Evolutionary conservation across 1,140 invertebrate genomes (phyloP).

Genomic region (Orchesella cincta): DNA sequence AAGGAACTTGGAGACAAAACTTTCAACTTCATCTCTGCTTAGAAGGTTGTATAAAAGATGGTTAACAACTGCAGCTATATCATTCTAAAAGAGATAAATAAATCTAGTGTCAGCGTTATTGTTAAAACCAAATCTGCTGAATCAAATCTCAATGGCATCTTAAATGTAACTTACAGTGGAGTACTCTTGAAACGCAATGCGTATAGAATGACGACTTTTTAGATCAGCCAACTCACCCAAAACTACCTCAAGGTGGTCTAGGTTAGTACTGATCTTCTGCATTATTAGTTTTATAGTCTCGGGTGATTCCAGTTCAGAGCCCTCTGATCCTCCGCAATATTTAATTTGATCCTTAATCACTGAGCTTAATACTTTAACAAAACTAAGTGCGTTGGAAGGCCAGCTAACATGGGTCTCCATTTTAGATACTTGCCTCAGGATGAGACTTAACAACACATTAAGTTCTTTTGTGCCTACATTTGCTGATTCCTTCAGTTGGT

Average conservation of each 20-base stretch:
- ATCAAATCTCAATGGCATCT: no score
- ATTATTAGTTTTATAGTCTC: background rate
- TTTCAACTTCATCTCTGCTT: constrained; percentile 37
- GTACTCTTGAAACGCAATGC: constrained; percentile 40
- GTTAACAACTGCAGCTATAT: constrained; percentile 39
- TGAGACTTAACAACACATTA: constrained; percentile 27
- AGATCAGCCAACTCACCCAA: constrained; percentile 38
- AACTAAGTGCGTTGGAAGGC: constrained; percentile 42
- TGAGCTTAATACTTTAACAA: constrained; percentile 31
- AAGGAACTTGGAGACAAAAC: constrained; percentile 42
- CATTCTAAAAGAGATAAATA: constrained; percentile 34
- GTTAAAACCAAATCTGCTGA: constrained; percentile 2
- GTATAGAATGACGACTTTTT: constrained; percentile 27
- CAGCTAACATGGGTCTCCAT: constrained; percentile 43
- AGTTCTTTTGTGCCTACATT: background rate
- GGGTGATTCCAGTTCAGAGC: background rate
- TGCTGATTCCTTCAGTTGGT: background rate
- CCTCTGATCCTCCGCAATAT: background rate
- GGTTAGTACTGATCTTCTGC: background rate
- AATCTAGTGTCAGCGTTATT: background rate
- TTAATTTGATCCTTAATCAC: constrained; percentile 27
- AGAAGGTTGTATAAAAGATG: constrained; percentile 39
- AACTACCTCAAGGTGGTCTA: constrained; percentile 16
- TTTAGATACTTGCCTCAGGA: constrained; percentile 35
- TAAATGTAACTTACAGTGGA: background rate